A percentile compares a stretch with the other conserved stretches of the same genome.
phyloP scores from a whole-genome alignment of 2,113 vertebrate species.

The Megaceryle maxima region DNA sequence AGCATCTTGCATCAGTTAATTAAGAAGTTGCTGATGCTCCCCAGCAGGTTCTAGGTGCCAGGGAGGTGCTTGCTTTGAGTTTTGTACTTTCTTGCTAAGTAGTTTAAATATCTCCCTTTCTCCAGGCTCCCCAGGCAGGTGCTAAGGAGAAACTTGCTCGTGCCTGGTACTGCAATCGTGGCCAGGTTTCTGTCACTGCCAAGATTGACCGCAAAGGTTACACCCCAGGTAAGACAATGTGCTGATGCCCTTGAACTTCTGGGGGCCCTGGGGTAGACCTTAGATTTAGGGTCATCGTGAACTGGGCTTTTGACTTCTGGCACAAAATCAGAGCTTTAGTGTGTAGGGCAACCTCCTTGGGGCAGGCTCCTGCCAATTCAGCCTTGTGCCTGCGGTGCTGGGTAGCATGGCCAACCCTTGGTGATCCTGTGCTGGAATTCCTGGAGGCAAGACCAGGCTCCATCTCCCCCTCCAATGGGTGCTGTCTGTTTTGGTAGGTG shows the following conservation, averaged over 20 bases:
- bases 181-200: slow-evolving; percentile 89
- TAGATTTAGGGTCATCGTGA: neutral
- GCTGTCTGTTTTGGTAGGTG: slow-evolving; percentile 74
- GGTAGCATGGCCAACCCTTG: accelerated
- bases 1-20: slow-evolving; percentile 14
- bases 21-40: neutral
- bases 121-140: slow-evolving; percentile 91
- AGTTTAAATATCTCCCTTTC: neutral
- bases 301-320: neutral
- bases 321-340: neutral
- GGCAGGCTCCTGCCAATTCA: neutral
- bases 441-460: neutral
- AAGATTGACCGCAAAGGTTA: slow-evolving; percentile 97
- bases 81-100: neutral
- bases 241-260: neutral
- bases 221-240: slow-evolving; percentile 82
- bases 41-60: neutral
- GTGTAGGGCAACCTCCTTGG: neutral
- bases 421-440: neutral
- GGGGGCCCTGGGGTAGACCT: neutral
- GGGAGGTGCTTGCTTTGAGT: neutral
- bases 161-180: slow-evolving; percentile 90
- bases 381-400: neutral
- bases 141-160: slow-evolving; percentile 91
- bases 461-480: accelerated